These are phyloP conservation scores for Micromussa lordhowensis DNA, from an alignment of 92 coral and sea anemone genomes.

Conservation along the genomic window DNA sequence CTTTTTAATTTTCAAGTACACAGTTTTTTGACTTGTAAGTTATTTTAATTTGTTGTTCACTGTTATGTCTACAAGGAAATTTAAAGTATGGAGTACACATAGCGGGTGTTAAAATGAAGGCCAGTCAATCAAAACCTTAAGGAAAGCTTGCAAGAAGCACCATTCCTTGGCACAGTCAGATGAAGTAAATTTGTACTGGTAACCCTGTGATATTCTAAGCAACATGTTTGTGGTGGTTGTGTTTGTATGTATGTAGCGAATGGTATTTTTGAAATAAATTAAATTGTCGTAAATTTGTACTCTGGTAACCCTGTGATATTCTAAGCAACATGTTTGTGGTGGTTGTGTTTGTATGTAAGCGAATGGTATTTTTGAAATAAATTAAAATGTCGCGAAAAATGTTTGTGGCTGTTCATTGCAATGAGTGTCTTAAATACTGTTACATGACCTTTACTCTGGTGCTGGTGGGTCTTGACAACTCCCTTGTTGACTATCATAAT, in stretches of 20 bases:
- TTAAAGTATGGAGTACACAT: background rate
- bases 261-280: background rate
- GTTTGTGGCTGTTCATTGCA: background rate
- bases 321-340: background rate
- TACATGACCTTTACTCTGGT: too few relatives aligned
- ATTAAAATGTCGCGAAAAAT: background rate
- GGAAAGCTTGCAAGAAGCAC: background rate
- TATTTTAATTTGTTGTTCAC: background rate
- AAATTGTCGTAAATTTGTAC: background rate
- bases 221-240: background rate
- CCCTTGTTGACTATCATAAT: too few relatives aligned
- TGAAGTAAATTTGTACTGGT: background rate
- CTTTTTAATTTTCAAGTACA: background rate
- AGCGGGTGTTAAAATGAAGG: background rate
- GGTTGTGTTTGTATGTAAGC: background rate
- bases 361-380: background rate
- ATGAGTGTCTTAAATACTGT: too few relatives aligned
- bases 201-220: background rate
- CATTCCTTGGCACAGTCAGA: background rate
- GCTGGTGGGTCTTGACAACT: too few relatives aligned
- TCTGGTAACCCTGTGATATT: background rate
- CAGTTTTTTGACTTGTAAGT: background rate
- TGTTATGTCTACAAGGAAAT: background rate
- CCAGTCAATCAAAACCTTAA: background rate
- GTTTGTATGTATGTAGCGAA: background rate